A percentile compares a stretch with the other conserved stretches of the same genome.
phyloP scores from a whole-genome alignment of 2,797 vertebrate genomes.

The Phalloptychus januarius region DNA sequence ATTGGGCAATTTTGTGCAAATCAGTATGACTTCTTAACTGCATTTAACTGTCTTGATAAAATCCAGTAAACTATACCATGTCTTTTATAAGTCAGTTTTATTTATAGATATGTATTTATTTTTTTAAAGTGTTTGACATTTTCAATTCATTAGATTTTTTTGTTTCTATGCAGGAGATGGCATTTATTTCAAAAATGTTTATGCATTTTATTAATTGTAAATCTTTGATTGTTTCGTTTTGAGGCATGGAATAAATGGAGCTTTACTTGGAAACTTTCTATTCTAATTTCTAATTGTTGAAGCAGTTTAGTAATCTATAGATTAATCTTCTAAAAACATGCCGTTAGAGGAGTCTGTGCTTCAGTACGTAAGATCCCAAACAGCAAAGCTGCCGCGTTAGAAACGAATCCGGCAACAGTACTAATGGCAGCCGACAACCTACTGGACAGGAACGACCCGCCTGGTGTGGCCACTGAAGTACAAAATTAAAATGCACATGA shows the following conservation, averaged over 20 bases:
- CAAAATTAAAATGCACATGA: not conserved
- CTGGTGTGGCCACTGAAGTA: not conserved
- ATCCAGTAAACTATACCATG: not conserved
- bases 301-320: not conserved
- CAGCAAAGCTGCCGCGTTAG: not conserved
- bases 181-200: not conserved
- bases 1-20: not conserved
- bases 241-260: not conserved
- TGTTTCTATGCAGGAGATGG: not conserved
- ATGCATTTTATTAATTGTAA: not conserved
- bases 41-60: not conserved
- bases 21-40: not conserved
- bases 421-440: not conserved
- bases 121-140: not conserved
- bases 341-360: not conserved
- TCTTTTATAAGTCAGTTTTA: too few relatives aligned
- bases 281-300: not conserved
- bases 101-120: too few relatives aligned
- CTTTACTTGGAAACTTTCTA: not conserved
- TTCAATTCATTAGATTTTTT: not conserved
- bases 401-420: not conserved
- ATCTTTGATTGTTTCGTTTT: not conserved
- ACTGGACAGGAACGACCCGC: not conserved
- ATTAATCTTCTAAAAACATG: not conserved
- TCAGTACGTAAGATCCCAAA: not conserved